Conservation (phyloP, 2,797 vertebrate genomes). For the Cheirogaleus major region DNA sequence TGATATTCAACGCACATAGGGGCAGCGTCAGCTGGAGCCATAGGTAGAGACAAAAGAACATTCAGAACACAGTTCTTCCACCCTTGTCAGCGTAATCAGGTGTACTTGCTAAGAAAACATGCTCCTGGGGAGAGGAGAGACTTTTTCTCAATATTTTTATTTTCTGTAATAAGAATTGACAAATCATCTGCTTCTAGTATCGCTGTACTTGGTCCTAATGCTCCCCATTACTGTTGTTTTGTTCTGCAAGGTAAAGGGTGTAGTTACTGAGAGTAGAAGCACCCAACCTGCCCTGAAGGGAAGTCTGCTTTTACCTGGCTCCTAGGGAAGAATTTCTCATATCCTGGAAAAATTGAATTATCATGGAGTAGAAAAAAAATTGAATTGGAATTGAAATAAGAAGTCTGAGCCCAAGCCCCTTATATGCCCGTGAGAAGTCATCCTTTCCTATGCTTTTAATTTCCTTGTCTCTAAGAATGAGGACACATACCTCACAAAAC, state of each 20-base stretch:
- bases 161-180: neutral
- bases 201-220: neutral
- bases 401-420: neutral
- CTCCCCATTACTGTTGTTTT: neutral
- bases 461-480: constrained; percentile 19
- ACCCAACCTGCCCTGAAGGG: neutral
- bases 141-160: neutral
- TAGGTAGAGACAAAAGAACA: neutral
- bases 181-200: neutral
- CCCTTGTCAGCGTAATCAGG: neutral
- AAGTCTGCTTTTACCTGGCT: neutral
- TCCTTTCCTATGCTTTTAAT: neutral
- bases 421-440: neutral
- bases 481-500: neutral
- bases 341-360: neutral
- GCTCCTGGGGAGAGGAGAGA: neutral
- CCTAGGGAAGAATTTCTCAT: neutral
- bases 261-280: neutral
- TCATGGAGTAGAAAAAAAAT: neutral
- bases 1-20: neutral
- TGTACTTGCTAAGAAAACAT: neutral
- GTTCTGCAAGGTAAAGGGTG: neutral
- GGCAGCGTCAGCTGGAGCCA: neutral
- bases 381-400: neutral
- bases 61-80: neutral